Evolutionary conservation across 2,888 invertebrate genomes (phyloP).

Genomic region (Sminthurides aquaticus): DNA sequence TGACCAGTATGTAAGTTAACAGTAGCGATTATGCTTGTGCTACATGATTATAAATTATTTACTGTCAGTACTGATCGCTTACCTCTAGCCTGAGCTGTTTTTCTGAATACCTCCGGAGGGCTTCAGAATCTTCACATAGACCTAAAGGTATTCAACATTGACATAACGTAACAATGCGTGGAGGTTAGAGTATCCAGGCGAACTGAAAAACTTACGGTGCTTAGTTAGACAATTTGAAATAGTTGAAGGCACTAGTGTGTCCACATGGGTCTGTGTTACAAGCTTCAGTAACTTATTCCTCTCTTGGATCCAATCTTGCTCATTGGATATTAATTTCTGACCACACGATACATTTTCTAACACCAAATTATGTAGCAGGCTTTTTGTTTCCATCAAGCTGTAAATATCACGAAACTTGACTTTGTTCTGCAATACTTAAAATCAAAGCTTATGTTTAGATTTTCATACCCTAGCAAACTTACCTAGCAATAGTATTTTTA

Average conservation of each 20-base stretch:
- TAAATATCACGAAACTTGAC: not conserved
- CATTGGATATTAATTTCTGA: slow-evolving; percentile 19
- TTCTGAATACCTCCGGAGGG: slow-evolving; percentile 5
- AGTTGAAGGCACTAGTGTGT: slow-evolving; percentile 2
- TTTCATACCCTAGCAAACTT: not conserved
- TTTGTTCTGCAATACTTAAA: not conserved
- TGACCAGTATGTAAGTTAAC: not conserved
- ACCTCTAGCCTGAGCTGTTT: slow-evolving; percentile 10
- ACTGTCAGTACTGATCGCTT: not conserved
- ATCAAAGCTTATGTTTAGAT: not conserved
- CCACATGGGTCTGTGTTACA: slow-evolving; percentile 8
- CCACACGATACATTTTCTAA: slow-evolving; percentile 23
- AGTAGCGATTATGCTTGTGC: too few species aligned
- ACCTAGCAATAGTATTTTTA: slow-evolving; percentile 6
- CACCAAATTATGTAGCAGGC: slow-evolving; percentile 17
- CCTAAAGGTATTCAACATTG: slow-evolving; percentile 4
- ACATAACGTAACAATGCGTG: not conserved
- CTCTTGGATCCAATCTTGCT: slow-evolving; percentile 18
- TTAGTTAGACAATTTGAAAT: slow-evolving; percentile 13
- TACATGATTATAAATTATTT: too few species aligned
- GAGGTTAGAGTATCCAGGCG: too few species aligned
- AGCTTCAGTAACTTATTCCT: slow-evolving; percentile 15
- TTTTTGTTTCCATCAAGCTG: slow-evolving; percentile 15
- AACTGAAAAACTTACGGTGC: slow-evolving; percentile 6
- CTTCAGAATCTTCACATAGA: slow-evolving; percentile 11